A percentile compares a stretch with the other conserved stretches of the same genome.
These are phyloP conservation scores for Periparus ater DNA, from an alignment of 2,797 vertebrate genomes.

Conservation along the genomic window DNA sequence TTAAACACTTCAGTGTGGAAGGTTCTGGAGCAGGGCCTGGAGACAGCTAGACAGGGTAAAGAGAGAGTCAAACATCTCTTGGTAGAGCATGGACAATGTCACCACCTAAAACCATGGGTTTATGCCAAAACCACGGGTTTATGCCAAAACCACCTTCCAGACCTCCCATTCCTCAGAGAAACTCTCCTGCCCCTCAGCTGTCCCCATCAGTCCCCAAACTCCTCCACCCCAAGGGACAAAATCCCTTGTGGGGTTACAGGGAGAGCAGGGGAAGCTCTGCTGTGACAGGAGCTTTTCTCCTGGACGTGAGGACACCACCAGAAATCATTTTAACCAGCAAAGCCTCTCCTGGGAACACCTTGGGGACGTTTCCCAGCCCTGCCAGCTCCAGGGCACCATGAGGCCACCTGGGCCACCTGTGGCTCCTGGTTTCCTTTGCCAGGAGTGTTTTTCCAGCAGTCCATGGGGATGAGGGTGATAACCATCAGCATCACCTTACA, in stretches of 20 bases:
- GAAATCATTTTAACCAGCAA: fast-evolving
- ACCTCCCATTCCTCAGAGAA: not conserved
- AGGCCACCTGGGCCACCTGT: fast-evolving
- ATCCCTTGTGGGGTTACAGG: not conserved
- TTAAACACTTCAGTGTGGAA: fast-evolving
- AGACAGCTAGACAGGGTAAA: not conserved
- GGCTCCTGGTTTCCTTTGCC: not conserved
- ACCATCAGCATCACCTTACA: slow-evolving; percentile 44
- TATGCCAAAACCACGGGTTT: not conserved
- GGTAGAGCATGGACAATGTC: not conserved
- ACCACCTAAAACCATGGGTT: not conserved
- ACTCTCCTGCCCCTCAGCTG: not conserved
- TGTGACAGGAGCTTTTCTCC: not conserved
- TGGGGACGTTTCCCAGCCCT: not conserved
- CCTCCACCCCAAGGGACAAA: not conserved
- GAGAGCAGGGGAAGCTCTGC: not conserved
- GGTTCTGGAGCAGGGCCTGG: not conserved
- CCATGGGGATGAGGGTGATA: not conserved
- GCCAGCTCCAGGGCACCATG: fast-evolving
- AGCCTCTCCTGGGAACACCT: not conserved
- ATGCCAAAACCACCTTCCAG: not conserved
- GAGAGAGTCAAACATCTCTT: fast-evolving
- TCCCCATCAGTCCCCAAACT: not conserved
- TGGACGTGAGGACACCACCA: fast-evolving
- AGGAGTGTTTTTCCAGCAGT: slow-evolving; percentile 17